Evolutionary conservation across 1,140 invertebrate genomes (phyloP).

Genomic region (Caerostris darwini): DNA sequence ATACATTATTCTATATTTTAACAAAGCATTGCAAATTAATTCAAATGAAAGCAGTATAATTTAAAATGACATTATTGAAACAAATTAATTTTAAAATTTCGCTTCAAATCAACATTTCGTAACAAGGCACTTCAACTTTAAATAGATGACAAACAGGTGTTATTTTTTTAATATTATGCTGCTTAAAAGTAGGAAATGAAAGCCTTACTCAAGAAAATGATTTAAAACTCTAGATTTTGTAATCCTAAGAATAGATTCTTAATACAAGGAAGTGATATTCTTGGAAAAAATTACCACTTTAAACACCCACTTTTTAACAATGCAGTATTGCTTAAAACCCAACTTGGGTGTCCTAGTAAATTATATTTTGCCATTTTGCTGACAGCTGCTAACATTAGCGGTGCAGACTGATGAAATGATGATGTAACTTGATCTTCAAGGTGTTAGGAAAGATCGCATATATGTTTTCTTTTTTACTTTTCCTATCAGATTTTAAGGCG

Average conservation of each 20-base stretch:
- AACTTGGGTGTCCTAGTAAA: not conserved
- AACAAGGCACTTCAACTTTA: too few relatives aligned
- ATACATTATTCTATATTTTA: too few relatives aligned
- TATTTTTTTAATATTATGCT: too few relatives aligned
- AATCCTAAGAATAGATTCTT: not conserved
- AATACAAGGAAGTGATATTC: not conserved
- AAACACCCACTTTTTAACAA: not conserved
- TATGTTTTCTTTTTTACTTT: not conserved
- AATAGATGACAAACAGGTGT: too few relatives aligned
- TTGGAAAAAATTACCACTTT: not conserved
- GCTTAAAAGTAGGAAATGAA: too few relatives aligned
- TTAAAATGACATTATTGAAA: too few relatives aligned
- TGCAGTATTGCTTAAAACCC: not conserved
- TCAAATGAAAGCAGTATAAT: too few relatives aligned
- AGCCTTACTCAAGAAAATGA: not conserved
- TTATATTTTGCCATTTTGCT: not conserved
- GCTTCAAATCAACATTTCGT: too few relatives aligned
- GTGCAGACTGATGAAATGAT: not conserved
- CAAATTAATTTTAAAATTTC: too few relatives aligned
- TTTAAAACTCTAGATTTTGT: not conserved
- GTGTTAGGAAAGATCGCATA: not conserved
- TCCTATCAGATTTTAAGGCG: constrained; percentile 11
- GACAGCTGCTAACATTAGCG: constrained; percentile 39
- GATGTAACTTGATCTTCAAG: constrained; percentile 6
- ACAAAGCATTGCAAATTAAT: too few relatives aligned